Conservation (phyloP, 2,113 vertebrate species). For the Strigops habroptila region DNA sequence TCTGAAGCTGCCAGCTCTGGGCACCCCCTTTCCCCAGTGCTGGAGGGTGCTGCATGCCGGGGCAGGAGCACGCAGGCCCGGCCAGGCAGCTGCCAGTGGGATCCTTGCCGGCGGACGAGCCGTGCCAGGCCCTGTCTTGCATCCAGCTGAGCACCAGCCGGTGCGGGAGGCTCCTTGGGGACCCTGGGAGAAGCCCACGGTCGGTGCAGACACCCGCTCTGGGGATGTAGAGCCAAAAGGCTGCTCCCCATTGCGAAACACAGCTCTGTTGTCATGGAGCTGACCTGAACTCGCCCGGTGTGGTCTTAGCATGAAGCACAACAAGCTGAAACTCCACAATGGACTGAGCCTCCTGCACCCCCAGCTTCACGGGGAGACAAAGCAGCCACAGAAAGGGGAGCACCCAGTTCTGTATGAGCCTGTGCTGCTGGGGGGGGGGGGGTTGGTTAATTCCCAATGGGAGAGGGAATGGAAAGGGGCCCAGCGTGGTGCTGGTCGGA, state of each 20-base stretch:
- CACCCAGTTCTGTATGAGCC: neutral
- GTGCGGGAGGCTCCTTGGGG: neutral
- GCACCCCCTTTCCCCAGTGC: neutral
- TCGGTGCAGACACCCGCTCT: neutral
- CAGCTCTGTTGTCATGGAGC: neutral
- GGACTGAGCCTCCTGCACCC: neutral
- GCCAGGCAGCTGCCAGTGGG: neutral
- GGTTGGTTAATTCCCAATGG: neutral
- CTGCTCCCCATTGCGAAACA: neutral
- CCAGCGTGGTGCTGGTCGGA: rapidly evolving
- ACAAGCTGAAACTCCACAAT: neutral
- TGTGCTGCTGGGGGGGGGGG: neutral
- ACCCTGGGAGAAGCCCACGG: neutral
- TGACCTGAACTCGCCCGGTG: neutral
- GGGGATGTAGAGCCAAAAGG: neutral
- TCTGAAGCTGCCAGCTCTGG: neutral
- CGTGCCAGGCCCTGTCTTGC: neutral
- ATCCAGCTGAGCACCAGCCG: neutral
- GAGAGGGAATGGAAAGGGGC: neutral
- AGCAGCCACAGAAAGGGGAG: neutral
- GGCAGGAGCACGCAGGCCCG: neutral
- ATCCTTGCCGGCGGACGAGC: neutral
- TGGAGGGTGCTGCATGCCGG: neutral
- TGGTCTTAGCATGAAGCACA: neutral
- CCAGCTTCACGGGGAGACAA: rapidly evolving